Conservation (phyloP, 2,797 vertebrate species). For the Pempheris klunzingeri region DNA sequence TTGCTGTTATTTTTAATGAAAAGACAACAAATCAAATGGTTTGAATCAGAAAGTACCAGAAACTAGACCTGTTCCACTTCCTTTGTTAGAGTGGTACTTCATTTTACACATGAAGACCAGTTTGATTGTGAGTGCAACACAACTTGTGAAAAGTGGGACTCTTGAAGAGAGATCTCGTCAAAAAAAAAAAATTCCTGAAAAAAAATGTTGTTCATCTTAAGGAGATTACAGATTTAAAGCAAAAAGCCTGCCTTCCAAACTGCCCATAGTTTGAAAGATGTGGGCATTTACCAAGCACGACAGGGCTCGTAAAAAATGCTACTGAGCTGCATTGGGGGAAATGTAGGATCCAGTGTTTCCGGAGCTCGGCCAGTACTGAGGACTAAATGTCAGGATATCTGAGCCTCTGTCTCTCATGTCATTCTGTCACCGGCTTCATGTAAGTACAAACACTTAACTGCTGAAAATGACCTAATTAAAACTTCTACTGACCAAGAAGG, state of each 20-base stretch:
- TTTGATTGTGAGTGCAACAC: neutral
- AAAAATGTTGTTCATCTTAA: no score
- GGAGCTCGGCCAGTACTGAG: neutral
- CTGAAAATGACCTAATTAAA: no score
- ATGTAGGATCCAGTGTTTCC: neutral
- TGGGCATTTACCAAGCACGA: neutral
- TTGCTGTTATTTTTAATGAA: no score
- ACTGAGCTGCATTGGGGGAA: neutral
- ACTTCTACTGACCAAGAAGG: neutral
- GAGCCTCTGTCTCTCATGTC: no score
- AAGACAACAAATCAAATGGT: neutral
- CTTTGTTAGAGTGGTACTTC: neutral
- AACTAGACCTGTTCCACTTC: no score
- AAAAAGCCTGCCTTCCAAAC: neutral
- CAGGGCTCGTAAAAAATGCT: neutral
- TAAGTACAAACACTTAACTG: no score
- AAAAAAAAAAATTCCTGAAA: no score
- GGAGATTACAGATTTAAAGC: neutral
- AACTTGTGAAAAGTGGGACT: constrained; percentile 3
- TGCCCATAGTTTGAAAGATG: neutral
- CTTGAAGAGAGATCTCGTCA: no score
- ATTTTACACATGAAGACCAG: no score
- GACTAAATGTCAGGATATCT: neutral
- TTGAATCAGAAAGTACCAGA: neutral
- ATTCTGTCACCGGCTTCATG: no score